Evolutionary conservation across 2,888 invertebrate species (phyloP), one percentile per base, ranked within the genome.

Genomic region (Dasypolia templi): DNA sequence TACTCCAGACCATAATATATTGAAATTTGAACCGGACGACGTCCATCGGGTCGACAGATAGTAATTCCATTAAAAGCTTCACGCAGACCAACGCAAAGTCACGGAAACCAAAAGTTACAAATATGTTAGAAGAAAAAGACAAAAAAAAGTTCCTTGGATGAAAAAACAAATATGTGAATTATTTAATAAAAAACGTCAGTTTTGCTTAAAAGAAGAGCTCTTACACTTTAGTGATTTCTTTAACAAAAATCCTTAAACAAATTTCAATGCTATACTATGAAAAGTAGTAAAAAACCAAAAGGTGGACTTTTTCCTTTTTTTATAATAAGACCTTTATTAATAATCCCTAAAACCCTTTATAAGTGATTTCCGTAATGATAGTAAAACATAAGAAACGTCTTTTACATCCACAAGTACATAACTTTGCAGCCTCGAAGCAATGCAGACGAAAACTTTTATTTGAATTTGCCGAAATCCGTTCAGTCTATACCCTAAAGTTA

Each of bases 301-400:
- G 65, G 58, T 71, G 26, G 51, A 68, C 12, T 29, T 72, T 75
- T 67, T 75, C 49, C 35, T 64, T 55, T 70, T 65, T 35, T 42
- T 35, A 35, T 67, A 62, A 61, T 65, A 84, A 65, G 61, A 49
- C 56, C 53, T 58, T 72, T 67, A 75, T 55, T 63, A 42, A 59
- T 58, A 62, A 44, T 46, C 51, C 56, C 11, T 72, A 35, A 68
- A 61, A 55, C 51, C 49, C 11, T 14, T 26, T 56, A 73, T 62
- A 81, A 75, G 65, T 75, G 64, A 81, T 72, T 67, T 56, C 35
- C 6, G 59, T 78, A 78, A 86, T 74, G 59, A 76, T 42, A 56
- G 53, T 67, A 71, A 81, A 76, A 70, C 86, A 80, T 75, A 59
- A 77, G 66, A 70, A 74, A 76, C 53, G 70, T 80, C 62, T 35